phyloP scores from a whole-genome alignment of 1,140 invertebrate species.

The Pararge aegeria region DNA sequence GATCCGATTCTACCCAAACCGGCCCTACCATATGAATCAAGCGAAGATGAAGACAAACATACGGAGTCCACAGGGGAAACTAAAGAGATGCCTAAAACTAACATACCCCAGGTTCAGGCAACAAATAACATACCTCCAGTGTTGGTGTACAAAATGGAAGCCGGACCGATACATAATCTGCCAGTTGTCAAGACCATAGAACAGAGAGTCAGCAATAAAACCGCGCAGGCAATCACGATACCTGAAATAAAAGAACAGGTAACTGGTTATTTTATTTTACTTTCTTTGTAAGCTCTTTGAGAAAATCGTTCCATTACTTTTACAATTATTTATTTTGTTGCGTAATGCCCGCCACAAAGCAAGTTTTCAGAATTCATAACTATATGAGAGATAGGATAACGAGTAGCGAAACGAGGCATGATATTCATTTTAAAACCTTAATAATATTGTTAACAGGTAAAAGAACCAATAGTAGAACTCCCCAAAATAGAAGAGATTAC shows the following conservation, averaged over 20 bases:
- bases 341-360: too few relatives aligned
- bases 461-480: conserved; percentile 9
- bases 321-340: too few relatives aligned
- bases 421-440: conserved; percentile 3
- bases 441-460: conserved; percentile 20
- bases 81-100: conserved; percentile 38
- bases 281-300: too few relatives aligned
- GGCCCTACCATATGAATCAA: conserved; percentile 87
- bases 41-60: conserved; percentile 74
- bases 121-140: conserved; percentile 46
- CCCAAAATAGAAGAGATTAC: conserved; percentile 16
- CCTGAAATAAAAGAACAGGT: conserved; percentile 33
- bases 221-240: conserved; percentile 18
- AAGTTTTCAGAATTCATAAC: too few relatives aligned
- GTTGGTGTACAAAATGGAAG: conserved; percentile 64
- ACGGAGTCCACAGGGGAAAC: conserved; percentile 32
- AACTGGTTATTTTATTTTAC: neutral
- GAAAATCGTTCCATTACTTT: too few relatives aligned
- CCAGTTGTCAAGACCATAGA: conserved; percentile 45
- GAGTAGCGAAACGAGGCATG: too few relatives aligned
- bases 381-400: too few relatives aligned
- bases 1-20: conserved; percentile 85
- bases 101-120: conserved; percentile 28
- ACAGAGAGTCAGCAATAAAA: conserved; percentile 20
- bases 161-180: conserved; percentile 34